Percentiles rank a stretch among this genome's conserved stretches.
Conservation (phyloP, 2,888 invertebrate genomes). For the Caenorhabditis drosophilae region DNA sequence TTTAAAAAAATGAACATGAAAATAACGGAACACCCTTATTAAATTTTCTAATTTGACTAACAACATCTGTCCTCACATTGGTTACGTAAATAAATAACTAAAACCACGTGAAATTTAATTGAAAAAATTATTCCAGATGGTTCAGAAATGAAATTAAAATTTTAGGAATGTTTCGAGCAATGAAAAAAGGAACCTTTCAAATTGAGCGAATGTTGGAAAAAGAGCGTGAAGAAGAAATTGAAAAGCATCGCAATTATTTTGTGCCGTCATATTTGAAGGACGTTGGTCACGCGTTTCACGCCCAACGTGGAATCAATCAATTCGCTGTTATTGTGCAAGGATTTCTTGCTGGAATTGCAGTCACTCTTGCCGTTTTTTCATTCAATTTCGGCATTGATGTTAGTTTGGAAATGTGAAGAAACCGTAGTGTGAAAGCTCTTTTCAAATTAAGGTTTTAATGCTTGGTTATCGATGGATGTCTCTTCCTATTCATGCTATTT, state of each 20-base stretch:
- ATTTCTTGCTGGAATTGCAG: conserved; percentile 53
- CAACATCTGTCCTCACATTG: no score
- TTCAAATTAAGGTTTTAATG: background rate
- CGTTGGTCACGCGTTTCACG: conserved; percentile 15
- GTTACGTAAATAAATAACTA: no score
- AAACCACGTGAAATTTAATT: no score
- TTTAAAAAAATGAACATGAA: no score
- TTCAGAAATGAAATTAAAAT: conserved; percentile 1
- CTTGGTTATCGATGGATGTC: conserved; percentile 41
- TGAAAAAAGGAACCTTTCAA: conserved; percentile 26
- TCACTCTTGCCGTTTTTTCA: conserved; percentile 51
- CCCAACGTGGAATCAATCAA: conserved; percentile 17
- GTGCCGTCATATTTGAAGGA: conserved; percentile 6
- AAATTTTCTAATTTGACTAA: no score
- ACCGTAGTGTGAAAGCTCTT: no score
- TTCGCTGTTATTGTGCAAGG: conserved; percentile 38
- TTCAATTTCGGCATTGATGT: conserved; percentile 52
- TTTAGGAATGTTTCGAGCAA: conserved; percentile 22
- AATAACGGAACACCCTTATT: no score
- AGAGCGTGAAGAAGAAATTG: conserved; percentile 5
- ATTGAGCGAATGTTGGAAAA: background rate
- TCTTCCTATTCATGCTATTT: conserved; percentile 42
- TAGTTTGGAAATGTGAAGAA: no score
- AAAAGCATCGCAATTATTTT: conserved; percentile 5
- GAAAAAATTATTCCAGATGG: no score